Evolutionary conservation across 2,113 vertebrate genomes (phyloP), one percentile per base, ranked within the genome.

Genomic region (Cololabis saira): DNA sequence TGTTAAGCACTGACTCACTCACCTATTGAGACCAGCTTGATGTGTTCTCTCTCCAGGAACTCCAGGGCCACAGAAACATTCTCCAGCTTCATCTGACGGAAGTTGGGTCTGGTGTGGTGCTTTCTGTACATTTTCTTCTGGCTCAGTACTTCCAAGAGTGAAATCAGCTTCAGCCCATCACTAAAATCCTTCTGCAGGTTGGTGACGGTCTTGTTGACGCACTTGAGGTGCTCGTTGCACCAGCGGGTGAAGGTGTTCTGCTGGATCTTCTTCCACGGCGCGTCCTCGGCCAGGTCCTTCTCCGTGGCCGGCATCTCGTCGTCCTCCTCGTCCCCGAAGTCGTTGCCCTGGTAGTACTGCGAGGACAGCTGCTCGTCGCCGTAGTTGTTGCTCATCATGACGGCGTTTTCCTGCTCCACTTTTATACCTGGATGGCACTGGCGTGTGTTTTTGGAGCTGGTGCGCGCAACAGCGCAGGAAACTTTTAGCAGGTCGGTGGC

Each of bases 181-280:
- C 89, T 86, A 76, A 98, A 94, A 65, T 98, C 97, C 54, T 89
- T 92, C 92, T 98, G 97, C 76, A 98, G 94, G 90, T 98, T 95
- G 19, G 74, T 90, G 81, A 97, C 61, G 68, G 76, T 89, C 92
- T 96, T 96, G 86, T 95, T 94, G 79, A 95, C 88, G 65, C 95
- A 95, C 83, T 96, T 96, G 48, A 97, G 95, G 84, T 97, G 96
- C 84, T 97, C 91, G 70, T 97, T 98, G 90, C 95, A 98, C 97
- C 97, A 98, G 63, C 97, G 93, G 4, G 97, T 98, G 92, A 98
- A 98, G 2, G 97, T 98, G 94, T 98, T 98, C 92, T 98, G 97
- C 87, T 98, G 97, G 91, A 98, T 98, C 91, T 97, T 97, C 93
- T 98, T 98, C 97, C 97, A 98, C 0, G 97, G 96, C 43, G 97